Evolutionary conservation across 2,888 invertebrate species (phyloP).

Genomic region (Dicyrtomina minuta): DNA sequence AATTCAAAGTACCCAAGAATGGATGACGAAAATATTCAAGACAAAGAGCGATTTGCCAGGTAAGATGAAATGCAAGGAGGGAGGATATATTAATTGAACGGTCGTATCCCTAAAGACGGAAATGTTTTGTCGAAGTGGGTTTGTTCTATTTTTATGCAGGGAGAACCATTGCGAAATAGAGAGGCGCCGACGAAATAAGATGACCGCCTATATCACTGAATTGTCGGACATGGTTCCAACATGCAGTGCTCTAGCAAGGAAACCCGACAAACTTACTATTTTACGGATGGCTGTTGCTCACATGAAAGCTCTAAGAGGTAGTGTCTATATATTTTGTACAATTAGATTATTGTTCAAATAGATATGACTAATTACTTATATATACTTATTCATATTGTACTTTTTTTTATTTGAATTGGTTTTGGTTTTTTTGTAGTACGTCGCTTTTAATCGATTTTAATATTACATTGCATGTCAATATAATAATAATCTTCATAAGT

Average conservation of each 20-base stretch:
- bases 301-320: slow-evolving; percentile 96
- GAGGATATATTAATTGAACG: not conserved
- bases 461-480: no score
- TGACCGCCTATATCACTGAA: slow-evolving; percentile 99
- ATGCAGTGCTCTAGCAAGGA: slow-evolving; percentile 94
- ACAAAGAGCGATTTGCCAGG: slow-evolving; percentile 96
- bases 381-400: not conserved
- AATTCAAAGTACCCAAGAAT: slow-evolving; percentile 73
- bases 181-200: slow-evolving; percentile 96
- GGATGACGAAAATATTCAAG: slow-evolving; percentile 92
- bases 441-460: no score
- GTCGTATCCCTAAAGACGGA: slow-evolving; percentile 32
- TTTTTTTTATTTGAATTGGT: no score
- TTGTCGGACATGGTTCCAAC: slow-evolving; percentile 99
- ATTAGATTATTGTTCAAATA: no score
- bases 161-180: slow-evolving; percentile 99
- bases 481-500: no score
- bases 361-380: no score
- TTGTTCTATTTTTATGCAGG: slow-evolving; percentile 65
- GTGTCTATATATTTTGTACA: slow-evolving; percentile 54
- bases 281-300: slow-evolving; percentile 99
- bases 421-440: no score
- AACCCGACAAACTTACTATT: slow-evolving; percentile 98
- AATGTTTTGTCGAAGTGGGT: slow-evolving; percentile 52
- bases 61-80: slow-evolving; percentile 58